These are phyloP conservation scores for Pantherophis guttatus DNA, from an alignment of 2,113 vertebrate genomes.

Conservation along the genomic window DNA sequence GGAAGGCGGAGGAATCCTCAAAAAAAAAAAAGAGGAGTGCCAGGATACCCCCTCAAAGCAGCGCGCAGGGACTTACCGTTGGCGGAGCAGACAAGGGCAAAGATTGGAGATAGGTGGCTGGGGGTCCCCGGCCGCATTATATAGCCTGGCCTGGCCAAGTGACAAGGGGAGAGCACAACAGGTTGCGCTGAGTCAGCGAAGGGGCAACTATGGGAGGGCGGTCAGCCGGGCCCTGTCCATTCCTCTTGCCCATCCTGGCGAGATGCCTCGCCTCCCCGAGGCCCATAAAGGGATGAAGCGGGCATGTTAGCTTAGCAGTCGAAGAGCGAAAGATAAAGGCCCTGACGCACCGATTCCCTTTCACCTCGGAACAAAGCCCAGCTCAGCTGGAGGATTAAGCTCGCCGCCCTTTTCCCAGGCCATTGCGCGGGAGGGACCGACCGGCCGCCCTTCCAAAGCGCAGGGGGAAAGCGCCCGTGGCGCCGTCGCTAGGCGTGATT, in stretches of 20 bases:
- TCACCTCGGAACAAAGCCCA: constrained; percentile 50
- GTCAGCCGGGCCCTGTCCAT: constrained; percentile 46
- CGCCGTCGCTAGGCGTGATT: constrained; percentile 5
- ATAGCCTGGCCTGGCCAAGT: constrained; percentile 54
- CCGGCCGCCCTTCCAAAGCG: background rate
- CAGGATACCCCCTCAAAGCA: constrained; percentile 9
- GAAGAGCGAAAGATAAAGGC: constrained; percentile 48
- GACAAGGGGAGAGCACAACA: constrained; percentile 48
- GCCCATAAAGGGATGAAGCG: constrained; percentile 67
- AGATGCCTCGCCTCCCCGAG: constrained; percentile 37
- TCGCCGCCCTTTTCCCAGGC: constrained; percentile 54
- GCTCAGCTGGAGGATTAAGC: constrained; percentile 60
- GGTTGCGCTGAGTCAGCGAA: constrained; percentile 62
- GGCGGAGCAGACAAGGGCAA: constrained; percentile 43
- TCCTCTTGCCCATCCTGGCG: constrained; percentile 59
- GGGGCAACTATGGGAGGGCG: constrained; percentile 4
- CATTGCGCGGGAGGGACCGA: constrained; percentile 36
- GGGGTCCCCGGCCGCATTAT: constrained; percentile 53
- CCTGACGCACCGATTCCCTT: constrained; percentile 68
- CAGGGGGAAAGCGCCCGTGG: background rate
- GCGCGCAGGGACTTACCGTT: constrained; percentile 60
- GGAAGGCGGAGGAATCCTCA: background rate
- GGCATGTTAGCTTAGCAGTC: constrained; percentile 51
- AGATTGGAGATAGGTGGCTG: constrained; percentile 47
- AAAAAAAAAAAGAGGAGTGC: too few species aligned